These are phyloP conservation scores for Mythimna impura DNA, from an alignment of 2,888 invertebrate species.

Conservation along the genomic window DNA sequence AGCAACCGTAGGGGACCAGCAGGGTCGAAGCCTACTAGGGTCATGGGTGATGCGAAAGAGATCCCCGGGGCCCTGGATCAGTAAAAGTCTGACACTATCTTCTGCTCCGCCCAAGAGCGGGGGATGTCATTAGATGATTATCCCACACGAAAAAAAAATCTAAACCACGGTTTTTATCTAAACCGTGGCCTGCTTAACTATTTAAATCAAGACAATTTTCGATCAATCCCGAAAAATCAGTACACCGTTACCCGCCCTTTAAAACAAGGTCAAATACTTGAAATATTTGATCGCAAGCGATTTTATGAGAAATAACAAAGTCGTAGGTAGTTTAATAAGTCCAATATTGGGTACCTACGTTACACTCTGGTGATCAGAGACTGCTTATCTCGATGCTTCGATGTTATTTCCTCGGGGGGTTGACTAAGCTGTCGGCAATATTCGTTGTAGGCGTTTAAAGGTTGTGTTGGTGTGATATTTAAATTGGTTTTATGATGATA, in stretches of 20 bases:
- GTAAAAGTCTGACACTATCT: too few species aligned
- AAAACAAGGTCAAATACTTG: slow-evolving; percentile 25
- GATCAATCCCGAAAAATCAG: slow-evolving; percentile 4
- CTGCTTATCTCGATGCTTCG: slow-evolving; percentile 37
- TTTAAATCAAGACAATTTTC: too few species aligned
- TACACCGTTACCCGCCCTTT: background rate
- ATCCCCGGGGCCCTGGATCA: too few species aligned
- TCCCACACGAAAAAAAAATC: too few species aligned
- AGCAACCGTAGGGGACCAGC: too few species aligned
- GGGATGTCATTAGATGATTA: too few species aligned
- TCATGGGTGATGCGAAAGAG: too few species aligned
- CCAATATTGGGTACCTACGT: slow-evolving; percentile 39
- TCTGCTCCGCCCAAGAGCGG: too few species aligned
- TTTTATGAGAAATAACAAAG: slow-evolving; percentile 48
- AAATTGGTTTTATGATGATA: slow-evolving; percentile 10
- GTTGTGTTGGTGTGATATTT: slow-evolving; percentile 19
- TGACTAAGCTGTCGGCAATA: slow-evolving; percentile 38
- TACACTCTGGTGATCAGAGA: slow-evolving; percentile 43
- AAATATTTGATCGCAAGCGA: slow-evolving; percentile 55
- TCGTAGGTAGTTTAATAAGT: slow-evolving; percentile 33
- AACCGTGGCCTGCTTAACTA: too few species aligned
- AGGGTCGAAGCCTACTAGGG: too few species aligned
- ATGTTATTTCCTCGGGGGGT: slow-evolving; percentile 51
- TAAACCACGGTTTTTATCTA: too few species aligned
- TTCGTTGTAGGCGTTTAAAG: slow-evolving; percentile 15